These are phyloP conservation scores for Colletes latitarsis DNA, from an alignment of 1,140 invertebrate species.

Conservation along the genomic window DNA sequence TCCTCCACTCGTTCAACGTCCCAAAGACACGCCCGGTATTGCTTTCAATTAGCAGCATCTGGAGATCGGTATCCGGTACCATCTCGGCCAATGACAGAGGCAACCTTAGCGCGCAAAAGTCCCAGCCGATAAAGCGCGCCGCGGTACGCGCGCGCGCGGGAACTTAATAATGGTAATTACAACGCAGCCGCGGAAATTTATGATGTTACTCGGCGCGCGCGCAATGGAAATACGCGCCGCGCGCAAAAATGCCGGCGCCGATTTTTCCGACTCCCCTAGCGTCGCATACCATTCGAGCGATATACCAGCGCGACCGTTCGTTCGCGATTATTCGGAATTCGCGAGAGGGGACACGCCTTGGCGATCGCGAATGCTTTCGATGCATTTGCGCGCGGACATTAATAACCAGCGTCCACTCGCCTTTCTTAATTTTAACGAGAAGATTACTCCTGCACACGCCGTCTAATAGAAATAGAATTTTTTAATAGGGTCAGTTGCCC, in stretches of 20 bases:
- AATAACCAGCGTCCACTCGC: background rate
- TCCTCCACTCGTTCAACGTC: constrained; percentile 49
- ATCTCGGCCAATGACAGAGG: constrained; percentile 36
- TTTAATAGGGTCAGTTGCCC: too few relatives aligned
- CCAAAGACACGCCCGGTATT: constrained; percentile 62
- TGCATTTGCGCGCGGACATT: background rate
- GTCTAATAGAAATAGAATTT: too few relatives aligned
- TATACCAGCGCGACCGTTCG: background rate
- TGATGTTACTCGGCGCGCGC: constrained; percentile 43
- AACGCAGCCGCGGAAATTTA: constrained; percentile 56
- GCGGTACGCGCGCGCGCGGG: constrained; percentile 40
- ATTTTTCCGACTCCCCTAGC: constrained; percentile 14
- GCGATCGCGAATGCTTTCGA: background rate
- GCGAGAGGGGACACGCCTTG: constrained; percentile 7
- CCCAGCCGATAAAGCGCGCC: constrained; percentile 57
- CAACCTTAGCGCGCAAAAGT: constrained; percentile 34
- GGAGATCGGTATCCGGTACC: constrained; percentile 49
- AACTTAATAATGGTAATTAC: constrained; percentile 68
- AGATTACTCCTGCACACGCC: too few relatives aligned
- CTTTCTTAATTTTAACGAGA: background rate
- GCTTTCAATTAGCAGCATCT: constrained; percentile 75
- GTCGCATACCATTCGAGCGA: constrained; percentile 5
- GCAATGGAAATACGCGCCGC: constrained; percentile 24
- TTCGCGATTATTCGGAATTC: constrained; percentile 31
- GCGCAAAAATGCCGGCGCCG: background rate